Evolutionary conservation across 2,113 vertebrate species (phyloP).

Genomic region (Mastomys coucha): DNA sequence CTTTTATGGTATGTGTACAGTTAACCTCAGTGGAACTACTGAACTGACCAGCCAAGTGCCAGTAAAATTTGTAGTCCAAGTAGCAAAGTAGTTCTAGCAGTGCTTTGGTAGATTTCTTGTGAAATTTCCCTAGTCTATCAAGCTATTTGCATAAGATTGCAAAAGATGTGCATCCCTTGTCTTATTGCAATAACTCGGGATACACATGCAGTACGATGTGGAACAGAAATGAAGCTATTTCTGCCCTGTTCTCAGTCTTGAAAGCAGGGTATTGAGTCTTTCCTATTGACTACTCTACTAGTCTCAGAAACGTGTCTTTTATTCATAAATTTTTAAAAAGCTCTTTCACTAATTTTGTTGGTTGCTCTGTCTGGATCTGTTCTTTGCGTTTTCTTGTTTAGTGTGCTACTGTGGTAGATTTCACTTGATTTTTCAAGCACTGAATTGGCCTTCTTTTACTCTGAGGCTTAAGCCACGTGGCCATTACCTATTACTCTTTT

Average conservation of each 20-base stretch:
- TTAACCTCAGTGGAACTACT: neutral
- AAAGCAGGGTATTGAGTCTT: neutral
- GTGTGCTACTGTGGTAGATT: neutral
- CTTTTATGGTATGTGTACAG: neutral
- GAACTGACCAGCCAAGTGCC: neutral
- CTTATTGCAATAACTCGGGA: neutral
- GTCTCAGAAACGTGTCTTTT: neutral
- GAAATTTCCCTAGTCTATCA: neutral
- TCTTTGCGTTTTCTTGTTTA: neutral
- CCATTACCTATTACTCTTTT: neutral
- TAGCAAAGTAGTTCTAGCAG: neutral
- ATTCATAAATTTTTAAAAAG: neutral
- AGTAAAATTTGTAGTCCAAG: neutral
- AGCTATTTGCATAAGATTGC: neutral
- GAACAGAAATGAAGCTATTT: neutral
- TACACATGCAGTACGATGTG: neutral
- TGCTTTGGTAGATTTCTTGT: neutral
- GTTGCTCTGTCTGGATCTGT: neutral
- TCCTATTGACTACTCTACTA: neutral
- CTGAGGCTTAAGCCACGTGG: neutral
- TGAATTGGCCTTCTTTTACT: neutral
- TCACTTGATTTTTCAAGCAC: neutral
- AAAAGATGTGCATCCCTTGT: neutral
- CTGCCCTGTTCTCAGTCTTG: neutral
- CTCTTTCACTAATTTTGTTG: neutral